Evolutionary conservation across 1,140 invertebrate genomes (phyloP), one percentile per base, ranked within the genome.

Genomic region (Papilio xuthus): DNA sequence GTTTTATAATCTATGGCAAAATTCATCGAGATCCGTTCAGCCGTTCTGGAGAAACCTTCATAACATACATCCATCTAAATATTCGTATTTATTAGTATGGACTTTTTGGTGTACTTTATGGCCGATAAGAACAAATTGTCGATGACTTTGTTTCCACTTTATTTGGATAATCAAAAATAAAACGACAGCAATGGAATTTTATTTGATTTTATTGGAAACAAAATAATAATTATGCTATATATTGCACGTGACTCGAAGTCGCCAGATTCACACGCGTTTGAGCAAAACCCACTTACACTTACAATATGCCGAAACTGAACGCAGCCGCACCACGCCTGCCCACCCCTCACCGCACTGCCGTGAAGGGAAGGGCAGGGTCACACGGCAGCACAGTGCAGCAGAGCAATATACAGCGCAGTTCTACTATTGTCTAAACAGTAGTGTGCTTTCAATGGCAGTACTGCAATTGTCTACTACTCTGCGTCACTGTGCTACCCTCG

Each of bases 211-310:
- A 92, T 92, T 90, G 88, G 90, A 92, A 92, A 92, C 91, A 92
- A 92, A 92, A 92, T 92, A 92, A 92, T 92, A 92, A 90, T 91
- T 91, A 92, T 88, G 88, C 91, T 92, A 92, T 89, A 91, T 92
- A 92, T 92, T 92, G 91, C 91, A 92, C 91, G 89, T 83, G 89
- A 92, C 89, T 90, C 84, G 81, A 85, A 87, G 86, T 88, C 87
- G 82, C 81, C 79, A 87, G 80, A 87, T 85, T 80, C 84, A 83
- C 84, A 85, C 85, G 42, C 74, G 82, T 85, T 92, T 90, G 89
- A 92, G 90, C 89, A 91, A 88, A 85, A 89, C 87, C 84, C 90
- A 90, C 85, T 92, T 92, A 83, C 88, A 84, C 90, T 91, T 90
- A 90, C 82, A 79, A 81, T 78, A 80, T 76, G 74, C 53, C 53